Percentiles rank a stretch among this genome's conserved stretches.
phyloP scores from a whole-genome alignment of 2,113 vertebrate genomes.

The Myotis brandtii region DNA sequence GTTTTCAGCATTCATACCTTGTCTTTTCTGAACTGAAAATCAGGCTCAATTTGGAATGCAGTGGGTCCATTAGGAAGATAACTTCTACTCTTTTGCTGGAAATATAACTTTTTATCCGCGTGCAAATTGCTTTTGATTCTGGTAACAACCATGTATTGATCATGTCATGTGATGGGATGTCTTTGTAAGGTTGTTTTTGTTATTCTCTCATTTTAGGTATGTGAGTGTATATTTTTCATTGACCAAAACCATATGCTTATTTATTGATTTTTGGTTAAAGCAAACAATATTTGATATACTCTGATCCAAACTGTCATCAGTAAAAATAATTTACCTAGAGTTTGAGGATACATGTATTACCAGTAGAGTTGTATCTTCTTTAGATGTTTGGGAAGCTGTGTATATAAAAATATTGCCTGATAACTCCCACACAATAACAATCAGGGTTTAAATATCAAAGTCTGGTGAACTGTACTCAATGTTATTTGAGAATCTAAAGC shows the following conservation, averaged over 20 bases:
- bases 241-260: neutral
- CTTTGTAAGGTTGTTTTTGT: neutral
- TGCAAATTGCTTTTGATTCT: neutral
- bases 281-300: neutral
- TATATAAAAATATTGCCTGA: neutral
- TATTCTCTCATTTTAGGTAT: neutral
- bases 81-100: conserved; percentile 34
- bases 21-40: neutral
- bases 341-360: neutral
- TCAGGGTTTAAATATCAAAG: neutral
- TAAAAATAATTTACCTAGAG: neutral
- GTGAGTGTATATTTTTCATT: neutral
- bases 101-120: conserved; percentile 12
- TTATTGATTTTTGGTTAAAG: neutral
- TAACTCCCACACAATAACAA: neutral
- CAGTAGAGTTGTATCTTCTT: neutral
- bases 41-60: neutral
- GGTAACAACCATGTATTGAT: neutral
- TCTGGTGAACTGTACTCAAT: neutral
- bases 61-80: conserved; percentile 55
- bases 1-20: conserved; percentile 46
- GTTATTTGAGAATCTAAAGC: neutral
- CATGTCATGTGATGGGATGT: neutral
- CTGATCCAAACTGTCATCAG: neutral
- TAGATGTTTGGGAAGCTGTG: neutral